Evolutionary conservation across 1,140 invertebrate species (phyloP).

Genomic region (Drosophila pandora): DNA sequence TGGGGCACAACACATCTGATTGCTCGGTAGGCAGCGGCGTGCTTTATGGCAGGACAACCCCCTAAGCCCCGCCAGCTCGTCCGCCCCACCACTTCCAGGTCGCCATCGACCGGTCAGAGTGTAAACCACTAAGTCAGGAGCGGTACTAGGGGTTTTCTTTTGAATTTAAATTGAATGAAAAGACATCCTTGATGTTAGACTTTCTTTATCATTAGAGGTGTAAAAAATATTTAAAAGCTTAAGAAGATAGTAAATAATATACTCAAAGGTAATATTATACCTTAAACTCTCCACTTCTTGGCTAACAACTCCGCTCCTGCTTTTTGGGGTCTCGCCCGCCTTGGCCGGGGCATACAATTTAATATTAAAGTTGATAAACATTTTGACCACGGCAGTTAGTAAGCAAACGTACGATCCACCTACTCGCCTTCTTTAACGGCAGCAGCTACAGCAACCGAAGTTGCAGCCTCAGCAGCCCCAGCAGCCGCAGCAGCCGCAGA

Average conservation of each 20-base stretch:
- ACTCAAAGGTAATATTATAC: too few relatives aligned
- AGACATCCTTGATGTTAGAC: too few relatives aligned
- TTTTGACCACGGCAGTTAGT: slow-evolving; percentile 83
- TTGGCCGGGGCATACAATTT: slow-evolving; percentile 77
- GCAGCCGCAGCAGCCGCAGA: slow-evolving; percentile 41
- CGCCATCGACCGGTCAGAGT: slow-evolving; percentile 63
- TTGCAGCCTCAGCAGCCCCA: slow-evolving; percentile 56
- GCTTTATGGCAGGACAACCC: slow-evolving; percentile 59
- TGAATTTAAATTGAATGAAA: neutral
- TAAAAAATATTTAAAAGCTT: too few relatives aligned
- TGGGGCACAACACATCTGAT: slow-evolving; percentile 64
- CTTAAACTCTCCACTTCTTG: neutral
- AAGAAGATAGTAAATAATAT: too few relatives aligned
- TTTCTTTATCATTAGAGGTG: too few relatives aligned
- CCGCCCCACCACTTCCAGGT: slow-evolving; percentile 23
- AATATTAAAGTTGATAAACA: slow-evolving; percentile 83
- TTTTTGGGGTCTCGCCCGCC: slow-evolving; percentile 22
- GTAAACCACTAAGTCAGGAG: slow-evolving; percentile 31
- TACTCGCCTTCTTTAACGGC: slow-evolving; percentile 81
- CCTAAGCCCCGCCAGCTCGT: slow-evolving; percentile 8
- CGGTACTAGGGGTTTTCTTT: neutral
- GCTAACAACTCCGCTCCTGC: slow-evolving; percentile 23
- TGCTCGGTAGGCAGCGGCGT: slow-evolving; percentile 63
- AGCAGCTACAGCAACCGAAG: slow-evolving; percentile 47
- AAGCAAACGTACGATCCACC: slow-evolving; percentile 83